Evolutionary conservation across 2,797 vertebrate genomes (phyloP).

Genomic region (Ceyx erithaca): DNA sequence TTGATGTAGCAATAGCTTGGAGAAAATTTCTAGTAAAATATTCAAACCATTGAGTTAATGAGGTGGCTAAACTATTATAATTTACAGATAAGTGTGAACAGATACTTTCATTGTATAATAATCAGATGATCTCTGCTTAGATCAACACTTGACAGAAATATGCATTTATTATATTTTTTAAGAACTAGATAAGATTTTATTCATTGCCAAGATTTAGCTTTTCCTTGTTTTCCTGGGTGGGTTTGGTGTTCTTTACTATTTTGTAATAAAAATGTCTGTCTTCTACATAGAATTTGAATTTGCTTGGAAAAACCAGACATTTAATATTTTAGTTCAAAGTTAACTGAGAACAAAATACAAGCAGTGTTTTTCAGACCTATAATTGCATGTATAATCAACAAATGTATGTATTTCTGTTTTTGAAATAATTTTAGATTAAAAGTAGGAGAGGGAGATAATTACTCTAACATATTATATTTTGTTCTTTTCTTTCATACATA

Average conservation of each 20-base stretch:
- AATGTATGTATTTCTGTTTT: neutral
- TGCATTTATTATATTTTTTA: neutral
- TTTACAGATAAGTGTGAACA: neutral
- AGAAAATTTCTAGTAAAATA: constrained; percentile 12
- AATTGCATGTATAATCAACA: neutral
- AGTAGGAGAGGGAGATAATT: neutral
- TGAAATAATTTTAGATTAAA: neutral
- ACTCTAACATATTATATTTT: neutral
- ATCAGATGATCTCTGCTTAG: neutral
- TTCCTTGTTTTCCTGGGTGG: neutral
- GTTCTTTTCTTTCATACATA: neutral
- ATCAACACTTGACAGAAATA: neutral
- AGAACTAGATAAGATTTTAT: neutral
- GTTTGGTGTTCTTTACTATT: neutral
- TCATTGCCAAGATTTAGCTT: neutral
- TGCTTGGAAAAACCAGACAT: neutral
- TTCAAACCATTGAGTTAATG: constrained; percentile 23
- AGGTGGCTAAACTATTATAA: neutral
- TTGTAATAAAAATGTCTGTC: neutral
- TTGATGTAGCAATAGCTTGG: neutral
- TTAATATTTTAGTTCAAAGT: neutral
- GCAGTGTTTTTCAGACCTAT: neutral
- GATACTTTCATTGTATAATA: neutral
- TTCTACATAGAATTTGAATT: neutral
- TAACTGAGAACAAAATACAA: neutral